phyloP scores from a whole-genome alignment of 2,797 vertebrate genomes.

The Melopsittacus undulatus region DNA sequence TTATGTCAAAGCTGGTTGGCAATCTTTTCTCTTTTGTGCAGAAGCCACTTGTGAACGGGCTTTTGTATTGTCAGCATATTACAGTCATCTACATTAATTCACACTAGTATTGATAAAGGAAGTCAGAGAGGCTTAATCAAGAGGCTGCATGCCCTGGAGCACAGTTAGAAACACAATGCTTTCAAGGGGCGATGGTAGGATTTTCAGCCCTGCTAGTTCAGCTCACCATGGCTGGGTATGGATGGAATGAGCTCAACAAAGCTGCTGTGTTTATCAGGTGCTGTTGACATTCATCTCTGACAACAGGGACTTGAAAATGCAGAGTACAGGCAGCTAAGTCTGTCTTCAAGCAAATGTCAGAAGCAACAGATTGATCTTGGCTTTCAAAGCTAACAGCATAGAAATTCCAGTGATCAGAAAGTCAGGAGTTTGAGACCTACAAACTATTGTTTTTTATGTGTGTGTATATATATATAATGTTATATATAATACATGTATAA shows the following conservation, averaged over 20 bases:
- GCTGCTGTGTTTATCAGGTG: not conserved
- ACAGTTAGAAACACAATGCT: not conserved
- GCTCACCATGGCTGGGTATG: not conserved
- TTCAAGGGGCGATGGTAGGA: not conserved
- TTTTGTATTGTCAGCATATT: not conserved
- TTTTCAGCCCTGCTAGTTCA: not conserved
- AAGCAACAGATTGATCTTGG: not conserved
- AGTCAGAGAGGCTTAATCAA: not conserved
- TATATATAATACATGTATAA: no score
- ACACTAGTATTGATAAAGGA: slow-evolving; percentile 1
- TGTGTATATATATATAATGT: no score
- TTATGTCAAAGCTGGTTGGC: not conserved
- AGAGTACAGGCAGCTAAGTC: not conserved
- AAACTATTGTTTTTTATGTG: not conserved
- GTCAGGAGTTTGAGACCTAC: not conserved
- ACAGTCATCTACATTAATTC: slow-evolving; percentile 13
- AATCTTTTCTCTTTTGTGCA: not conserved
- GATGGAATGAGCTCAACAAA: not conserved
- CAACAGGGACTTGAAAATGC: not conserved
- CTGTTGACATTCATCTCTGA: not conserved
- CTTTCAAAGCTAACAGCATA: not conserved
- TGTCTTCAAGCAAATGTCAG: not conserved
- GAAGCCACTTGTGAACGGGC: not conserved
- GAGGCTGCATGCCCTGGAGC: not conserved
- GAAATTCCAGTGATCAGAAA: not conserved